These are phyloP conservation scores for Lota lota DNA, from an alignment of 2,113 vertebrate genomes.

Conservation along the genomic window DNA sequence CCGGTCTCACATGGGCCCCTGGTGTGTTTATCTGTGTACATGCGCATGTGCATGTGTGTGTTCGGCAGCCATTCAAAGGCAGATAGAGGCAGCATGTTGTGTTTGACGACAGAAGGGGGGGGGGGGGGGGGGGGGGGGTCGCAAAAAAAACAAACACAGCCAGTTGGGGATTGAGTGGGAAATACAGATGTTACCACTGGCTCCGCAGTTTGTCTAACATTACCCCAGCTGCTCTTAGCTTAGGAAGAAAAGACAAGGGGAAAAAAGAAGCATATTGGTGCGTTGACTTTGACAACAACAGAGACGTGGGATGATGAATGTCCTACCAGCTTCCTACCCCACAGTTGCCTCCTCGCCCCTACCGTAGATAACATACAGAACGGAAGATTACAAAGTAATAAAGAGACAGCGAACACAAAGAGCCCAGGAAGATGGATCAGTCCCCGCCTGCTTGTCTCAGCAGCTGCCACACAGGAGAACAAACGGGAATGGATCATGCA, in stretches of 20 bases:
- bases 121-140: constrained; percentile 4
- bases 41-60: neutral
- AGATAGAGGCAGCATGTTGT: constrained; percentile 50
- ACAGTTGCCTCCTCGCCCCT: constrained; percentile 12
- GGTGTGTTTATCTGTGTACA: too few species aligned
- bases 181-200: constrained; percentile 64
- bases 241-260: constrained; percentile 1
- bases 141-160: constrained; percentile 44
- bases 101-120: constrained; percentile 53
- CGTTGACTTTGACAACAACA: constrained; percentile 59
- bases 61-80: neutral
- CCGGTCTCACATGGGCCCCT: neutral
- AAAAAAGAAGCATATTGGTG: constrained; percentile 43
- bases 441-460: constrained; percentile 40
- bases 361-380: constrained; percentile 47
- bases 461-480: constrained; percentile 40
- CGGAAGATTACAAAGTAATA: constrained; percentile 52
- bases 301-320: constrained; percentile 67
- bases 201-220: constrained; percentile 53
- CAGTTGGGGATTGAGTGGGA: constrained; percentile 53
- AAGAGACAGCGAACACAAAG: constrained; percentile 46
- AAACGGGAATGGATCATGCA: neutral
- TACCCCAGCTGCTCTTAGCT: constrained; percentile 40
- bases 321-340: constrained; percentile 53
- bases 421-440: constrained; percentile 32